These are phyloP conservation scores for cattle (Bos taurus) DNA, from an alignment of 2,113 vertebrate species.

Conservation along the genomic window ARS-UCD2.0 NC_037339.1:77670001-77670500, in stretches of 20 bases:
- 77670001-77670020: constrained; percentile 20
- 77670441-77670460: not conserved
- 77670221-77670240: not conserved
- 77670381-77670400: not conserved
- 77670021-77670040: constrained; percentile 9
- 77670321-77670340: not conserved
- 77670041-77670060: not conserved
- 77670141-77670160: rapidly evolving
- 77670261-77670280: not conserved
- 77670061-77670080: not conserved
- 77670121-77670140: not conserved
- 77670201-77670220: not conserved
- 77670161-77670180: not conserved
- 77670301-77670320: not conserved
- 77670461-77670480: not conserved
- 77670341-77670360: too few relatives aligned
- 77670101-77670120: not conserved
- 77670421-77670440: not conserved
- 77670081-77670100: not conserved
- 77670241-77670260: not conserved
- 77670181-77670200: not conserved
- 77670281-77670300: not conserved
- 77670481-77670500: not conserved
- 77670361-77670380: not conserved
- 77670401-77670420: not conserved